Evolutionary conservation across 2,113 vertebrate genomes (phyloP).

Genomic region (Mobula hypostoma): DNA sequence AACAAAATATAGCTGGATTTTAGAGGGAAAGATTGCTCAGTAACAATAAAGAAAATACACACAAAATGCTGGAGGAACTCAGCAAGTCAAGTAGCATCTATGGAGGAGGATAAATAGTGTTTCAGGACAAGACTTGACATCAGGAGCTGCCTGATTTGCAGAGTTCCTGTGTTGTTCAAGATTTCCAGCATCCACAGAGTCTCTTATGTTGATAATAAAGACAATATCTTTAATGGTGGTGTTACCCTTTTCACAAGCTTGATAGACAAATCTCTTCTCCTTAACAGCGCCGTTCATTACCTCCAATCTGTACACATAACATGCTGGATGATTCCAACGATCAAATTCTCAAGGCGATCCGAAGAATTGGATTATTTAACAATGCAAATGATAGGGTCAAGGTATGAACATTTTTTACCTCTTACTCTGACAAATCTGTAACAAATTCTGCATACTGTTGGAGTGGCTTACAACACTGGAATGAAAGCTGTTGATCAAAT

Average conservation of each 20-base stretch:
- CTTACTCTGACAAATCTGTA: background rate
- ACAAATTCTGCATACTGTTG: background rate
- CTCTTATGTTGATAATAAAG: background rate
- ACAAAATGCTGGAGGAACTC: too few species aligned
- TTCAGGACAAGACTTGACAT: too few species aligned
- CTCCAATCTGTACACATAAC: slow-evolving; percentile 82
- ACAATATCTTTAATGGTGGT: background rate
- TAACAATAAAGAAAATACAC: background rate
- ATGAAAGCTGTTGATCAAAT: background rate
- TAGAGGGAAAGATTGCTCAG: background rate
- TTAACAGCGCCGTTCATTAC: slow-evolving; percentile 70
- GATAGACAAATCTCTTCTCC: background rate
- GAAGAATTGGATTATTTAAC: slow-evolving; percentile 82
- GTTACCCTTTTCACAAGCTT: background rate
- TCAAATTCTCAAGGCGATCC: slow-evolving; percentile 77
- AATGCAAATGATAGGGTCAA: slow-evolving; percentile 76
- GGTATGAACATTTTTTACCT: slow-evolving; percentile 49
- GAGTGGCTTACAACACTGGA: background rate
- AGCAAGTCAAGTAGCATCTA: too few species aligned
- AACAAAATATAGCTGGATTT: background rate
- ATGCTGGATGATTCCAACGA: slow-evolving; percentile 85
- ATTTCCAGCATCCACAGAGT: too few species aligned
- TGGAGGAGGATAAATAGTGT: too few species aligned
- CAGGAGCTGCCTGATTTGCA: too few species aligned
- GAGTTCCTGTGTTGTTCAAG: too few species aligned